Conservation (phyloP, 2,888 invertebrate genomes). For the Sminthurides aquaticus region DNA sequence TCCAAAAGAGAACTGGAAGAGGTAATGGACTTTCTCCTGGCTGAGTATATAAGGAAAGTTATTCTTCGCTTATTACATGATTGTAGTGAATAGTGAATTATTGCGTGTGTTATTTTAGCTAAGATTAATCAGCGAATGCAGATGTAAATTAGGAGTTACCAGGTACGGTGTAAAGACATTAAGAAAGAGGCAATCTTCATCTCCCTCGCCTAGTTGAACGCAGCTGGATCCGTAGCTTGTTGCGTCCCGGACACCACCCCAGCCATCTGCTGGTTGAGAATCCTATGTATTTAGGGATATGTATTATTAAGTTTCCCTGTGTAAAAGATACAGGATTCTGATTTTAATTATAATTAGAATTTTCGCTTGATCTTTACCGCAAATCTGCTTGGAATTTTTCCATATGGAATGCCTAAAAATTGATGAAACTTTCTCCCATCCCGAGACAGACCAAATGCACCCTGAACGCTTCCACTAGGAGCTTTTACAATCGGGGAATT, state of each 20-base stretch:
- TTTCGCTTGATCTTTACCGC: constrained; percentile 1
- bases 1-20: constrained; percentile 8
- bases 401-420: constrained; percentile 19
- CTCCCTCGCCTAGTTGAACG: not conserved
- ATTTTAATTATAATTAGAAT: not conserved
- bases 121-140: too few species aligned
- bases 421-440: not conserved
- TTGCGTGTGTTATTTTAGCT: too few species aligned
- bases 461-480: not conserved
- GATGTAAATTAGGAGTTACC: constrained; percentile 6
- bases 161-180: constrained; percentile 16
- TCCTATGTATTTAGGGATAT: not conserved
- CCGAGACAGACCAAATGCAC: not conserved
- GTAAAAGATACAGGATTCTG: not conserved
- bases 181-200: constrained; percentile 11
- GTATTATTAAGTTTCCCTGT: too few species aligned
- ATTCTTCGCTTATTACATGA: too few species aligned
- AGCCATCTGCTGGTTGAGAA: constrained; percentile 1
- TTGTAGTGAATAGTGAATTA: too few species aligned
- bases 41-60: not conserved
- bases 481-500: too few species aligned
- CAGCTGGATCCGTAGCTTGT: not conserved
- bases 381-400: constrained; percentile 7
- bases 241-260: constrained; percentile 7
- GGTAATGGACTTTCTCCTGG: not conserved